These are phyloP conservation scores for Cepaea nemoralis DNA, from an alignment of 1,140 invertebrate genomes.

Conservation along the genomic window DNA sequence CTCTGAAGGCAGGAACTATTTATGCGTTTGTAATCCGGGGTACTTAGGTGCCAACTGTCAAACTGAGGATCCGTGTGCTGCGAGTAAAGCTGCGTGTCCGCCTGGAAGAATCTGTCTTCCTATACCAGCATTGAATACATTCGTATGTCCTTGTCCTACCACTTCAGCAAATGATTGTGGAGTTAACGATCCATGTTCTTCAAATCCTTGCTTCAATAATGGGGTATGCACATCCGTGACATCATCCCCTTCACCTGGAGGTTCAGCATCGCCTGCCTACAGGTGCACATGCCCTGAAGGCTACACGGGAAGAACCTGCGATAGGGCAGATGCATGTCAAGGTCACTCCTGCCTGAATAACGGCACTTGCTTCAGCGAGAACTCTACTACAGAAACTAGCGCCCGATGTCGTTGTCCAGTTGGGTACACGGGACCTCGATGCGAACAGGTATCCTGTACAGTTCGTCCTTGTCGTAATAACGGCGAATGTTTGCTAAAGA, in stretches of 20 bases:
- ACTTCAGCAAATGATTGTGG: not conserved
- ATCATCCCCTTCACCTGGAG: too few relatives aligned
- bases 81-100: not conserved
- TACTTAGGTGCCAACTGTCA: not conserved
- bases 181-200: not conserved
- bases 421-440: not conserved
- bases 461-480: conserved; percentile 14
- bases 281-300: not conserved
- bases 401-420: not conserved
- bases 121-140: conserved; percentile 1
- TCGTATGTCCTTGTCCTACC: not conserved
- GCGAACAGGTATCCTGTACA: not conserved
- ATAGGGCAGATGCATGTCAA: not conserved
- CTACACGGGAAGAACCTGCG: conserved; percentile 7
- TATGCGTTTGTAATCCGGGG: not conserved
- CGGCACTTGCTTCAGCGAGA: not conserved
- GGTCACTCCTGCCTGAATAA: not conserved
- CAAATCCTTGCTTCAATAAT: conserved; percentile 26
- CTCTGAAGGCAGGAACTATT: conserved; percentile 18
- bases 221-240: not conserved
- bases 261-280: not conserved
- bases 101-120: not conserved
- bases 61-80: not conserved
- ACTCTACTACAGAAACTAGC: too few relatives aligned
- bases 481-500: not conserved